Base-by-base conservation (phyloP, 2,888 invertebrate genomes). In the Lepidocyrtoides sp. region DNA sequence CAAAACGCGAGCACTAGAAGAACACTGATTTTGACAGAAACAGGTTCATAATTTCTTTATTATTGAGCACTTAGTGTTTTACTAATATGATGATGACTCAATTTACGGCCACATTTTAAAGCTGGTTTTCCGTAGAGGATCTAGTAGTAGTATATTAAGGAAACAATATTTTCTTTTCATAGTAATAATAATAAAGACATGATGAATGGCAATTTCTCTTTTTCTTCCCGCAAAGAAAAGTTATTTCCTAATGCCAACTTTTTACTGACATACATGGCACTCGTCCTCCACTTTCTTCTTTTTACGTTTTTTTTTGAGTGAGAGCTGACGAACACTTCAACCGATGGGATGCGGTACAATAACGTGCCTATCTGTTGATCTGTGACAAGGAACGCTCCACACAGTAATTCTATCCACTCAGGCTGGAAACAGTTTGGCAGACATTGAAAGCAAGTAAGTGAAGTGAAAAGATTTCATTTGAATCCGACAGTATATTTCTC, bases 391-490 rank as follows among this genome's bases (percentile, higher is more conserved):
- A 44, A 20, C 29, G 32, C 54, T 29, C 8, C 29, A 20, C 36
- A 36, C 26, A 60, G 79, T 72, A n/a, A 57, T 60, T 36, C 20
- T 60, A 26, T 60, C n/a, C 41, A 69, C 20, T 69, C n/a, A 20
- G 20, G 81, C 17, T 29, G 54, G 51, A 79, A 87, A 51, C 17
- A 8, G 72, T 72, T 83, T 89, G 75, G 89, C 89, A 89, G 60
- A 82, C 75, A 63, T 72, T 82, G 72, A 69, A 72, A 89, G 75
- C 44, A 72, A 89, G 23, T 44, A 83, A 89, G 75, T 60, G 26
- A 48, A 89, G 83, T 89, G 89, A 54, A 89, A 83, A 75, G 83
- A 89, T 82, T 83, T 75, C 83, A 75, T 89, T 89, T 89, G 72
- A 60, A 44, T 77, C 60, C 77, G 29, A 83, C 60, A 36, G 26